Conservation (phyloP, 2,113 vertebrate genomes). For the Nycticorax nycticorax region DNA sequence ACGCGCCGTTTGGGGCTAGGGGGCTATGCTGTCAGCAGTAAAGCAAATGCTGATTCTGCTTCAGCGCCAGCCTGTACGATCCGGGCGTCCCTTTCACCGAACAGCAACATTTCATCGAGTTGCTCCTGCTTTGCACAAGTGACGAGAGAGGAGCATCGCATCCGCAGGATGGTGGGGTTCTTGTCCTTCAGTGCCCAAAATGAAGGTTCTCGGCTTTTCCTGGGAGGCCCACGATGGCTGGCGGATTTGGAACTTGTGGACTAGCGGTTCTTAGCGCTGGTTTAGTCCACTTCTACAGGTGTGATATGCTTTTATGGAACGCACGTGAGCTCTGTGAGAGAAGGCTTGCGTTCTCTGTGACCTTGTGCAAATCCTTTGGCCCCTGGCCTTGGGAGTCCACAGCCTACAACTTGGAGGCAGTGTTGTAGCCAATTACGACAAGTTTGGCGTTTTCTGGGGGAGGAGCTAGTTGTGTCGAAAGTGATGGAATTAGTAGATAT, state of each 20-base stretch:
- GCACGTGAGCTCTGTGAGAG: neutral
- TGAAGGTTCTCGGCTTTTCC: neutral
- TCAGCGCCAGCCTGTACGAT: neutral
- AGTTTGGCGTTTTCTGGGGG: neutral
- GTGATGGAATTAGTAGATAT: neutral
- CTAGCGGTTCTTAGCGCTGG: neutral
- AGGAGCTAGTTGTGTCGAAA: neutral
- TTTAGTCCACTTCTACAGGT: neutral
- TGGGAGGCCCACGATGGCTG: neutral
- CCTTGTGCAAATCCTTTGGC: neutral
- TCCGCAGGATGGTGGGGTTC: neutral
- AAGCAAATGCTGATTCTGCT: neutral
- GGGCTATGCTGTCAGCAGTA: neutral
- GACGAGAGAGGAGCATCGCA: accelerated
- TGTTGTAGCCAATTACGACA: neutral
- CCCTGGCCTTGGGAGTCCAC: neutral
- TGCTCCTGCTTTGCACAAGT: neutral
- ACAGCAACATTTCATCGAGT: neutral
- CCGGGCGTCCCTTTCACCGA: accelerated
- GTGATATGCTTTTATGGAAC: neutral
- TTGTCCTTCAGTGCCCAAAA: neutral
- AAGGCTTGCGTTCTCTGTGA: neutral
- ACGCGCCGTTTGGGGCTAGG: accelerated
- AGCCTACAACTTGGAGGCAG: too few relatives aligned
- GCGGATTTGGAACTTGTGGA: neutral